phyloP scores from a whole-genome alignment of 2,797 vertebrate species.

The Peromyscus aztecus region DNA sequence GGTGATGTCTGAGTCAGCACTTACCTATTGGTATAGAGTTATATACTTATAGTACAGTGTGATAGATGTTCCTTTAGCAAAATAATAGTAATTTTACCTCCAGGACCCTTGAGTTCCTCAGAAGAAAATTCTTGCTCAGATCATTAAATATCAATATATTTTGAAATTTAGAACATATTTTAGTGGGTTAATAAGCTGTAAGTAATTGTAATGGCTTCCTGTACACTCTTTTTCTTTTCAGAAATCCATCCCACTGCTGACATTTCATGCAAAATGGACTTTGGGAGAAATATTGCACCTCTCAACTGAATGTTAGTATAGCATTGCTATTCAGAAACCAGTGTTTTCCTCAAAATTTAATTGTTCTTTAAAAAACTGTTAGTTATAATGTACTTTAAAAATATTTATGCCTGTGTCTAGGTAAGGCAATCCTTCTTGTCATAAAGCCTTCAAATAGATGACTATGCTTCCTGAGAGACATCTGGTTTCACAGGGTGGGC shows the following conservation, averaged over 20 bases:
- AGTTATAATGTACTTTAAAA: background rate
- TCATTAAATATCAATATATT: background rate
- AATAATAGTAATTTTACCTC: background rate
- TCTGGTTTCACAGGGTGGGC: background rate
- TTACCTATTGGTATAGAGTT: too few relatives aligned
- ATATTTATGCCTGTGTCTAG: background rate
- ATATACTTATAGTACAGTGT: too few relatives aligned
- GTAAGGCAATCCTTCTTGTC: background rate
- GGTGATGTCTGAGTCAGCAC: background rate
- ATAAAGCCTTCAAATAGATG: background rate
- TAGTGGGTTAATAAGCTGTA: conserved; percentile 16
- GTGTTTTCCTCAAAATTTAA: background rate
- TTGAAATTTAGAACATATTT: conserved; percentile 1
- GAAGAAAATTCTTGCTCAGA: background rate
- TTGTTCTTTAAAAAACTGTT: background rate
- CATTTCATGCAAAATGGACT: conserved; percentile 33
- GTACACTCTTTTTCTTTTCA: background rate
- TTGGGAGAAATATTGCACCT: background rate
- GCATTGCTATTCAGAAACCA: background rate
- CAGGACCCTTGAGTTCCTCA: too few relatives aligned
- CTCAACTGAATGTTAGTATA: background rate
- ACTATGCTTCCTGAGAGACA: background rate
- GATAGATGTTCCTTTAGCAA: background rate
- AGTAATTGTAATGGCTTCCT: background rate
- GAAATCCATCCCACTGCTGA: conserved; percentile 29